Base-by-base conservation (phyloP, 2,797 vertebrate species). In the Lacerta viridis region DNA sequence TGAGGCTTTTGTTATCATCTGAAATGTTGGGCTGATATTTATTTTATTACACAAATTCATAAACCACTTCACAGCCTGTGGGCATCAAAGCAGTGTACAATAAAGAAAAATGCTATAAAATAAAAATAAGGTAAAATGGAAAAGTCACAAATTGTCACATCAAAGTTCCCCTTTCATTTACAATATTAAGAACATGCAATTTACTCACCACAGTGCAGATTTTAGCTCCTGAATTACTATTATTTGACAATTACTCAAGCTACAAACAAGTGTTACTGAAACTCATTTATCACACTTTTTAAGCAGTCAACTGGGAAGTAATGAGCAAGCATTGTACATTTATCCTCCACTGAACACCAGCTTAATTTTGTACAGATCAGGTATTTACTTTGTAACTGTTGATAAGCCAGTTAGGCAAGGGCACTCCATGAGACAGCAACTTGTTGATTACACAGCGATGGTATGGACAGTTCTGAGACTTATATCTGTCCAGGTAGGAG, bases 371-470 rank as follows among this genome's bases (percentile, higher is more conserved):
- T 36, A 27, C n/a, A 66, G 68, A 90, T 71, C 50, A 68, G 78
- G 4, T 27, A 92, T 94, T 95, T 88, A 99, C 99, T 98, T 99
- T 99, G 93, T 98, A 99, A 33, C 97, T 98, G 90, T 97, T 98
- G 74, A 98, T 95, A 89, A 99, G 97, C 98, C 99, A 99, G 92
- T 98, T 98, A 76, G 99, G 99, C 84, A 98, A 96, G 2, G 98
- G 98, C 1, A 98, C 96, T 0, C 98, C 98, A 0, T 99, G 98
- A 0, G 98, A 98, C 94, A 99, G 93, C 87, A 99, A 97, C 96
- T 98, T 99, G 94, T 97, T 98, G 95, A 99, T 98, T 88, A 99
- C 98, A 1, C 98, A 98, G 88, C 96, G 98, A 90, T 99, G 98
- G 94, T 99, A 96, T 71, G 97, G 97, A 13, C 97, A 97, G 87